Evolutionary conservation across 2,797 vertebrate genomes (phyloP).

Genomic region (Artibeus lituratus): DNA sequence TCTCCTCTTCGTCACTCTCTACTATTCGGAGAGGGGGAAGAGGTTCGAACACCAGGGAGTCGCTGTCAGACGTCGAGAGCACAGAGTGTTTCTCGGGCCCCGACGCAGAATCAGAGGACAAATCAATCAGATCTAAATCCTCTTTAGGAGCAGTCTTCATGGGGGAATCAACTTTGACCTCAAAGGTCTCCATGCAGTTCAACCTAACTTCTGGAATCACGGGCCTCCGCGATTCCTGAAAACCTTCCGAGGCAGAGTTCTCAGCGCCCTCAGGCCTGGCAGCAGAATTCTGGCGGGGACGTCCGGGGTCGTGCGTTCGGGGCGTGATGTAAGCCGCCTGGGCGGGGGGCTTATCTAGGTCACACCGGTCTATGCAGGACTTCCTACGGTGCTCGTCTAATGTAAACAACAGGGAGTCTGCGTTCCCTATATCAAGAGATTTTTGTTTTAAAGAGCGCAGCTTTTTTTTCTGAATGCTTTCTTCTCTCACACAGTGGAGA

Average conservation of each 20-base stretch:
- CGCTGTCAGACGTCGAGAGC: slow-evolving; percentile 95
- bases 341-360: slow-evolving; percentile 86
- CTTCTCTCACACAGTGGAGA: slow-evolving; percentile 95
- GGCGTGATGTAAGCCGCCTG: slow-evolving; percentile 78
- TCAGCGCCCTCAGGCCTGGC: slow-evolving; percentile 80
- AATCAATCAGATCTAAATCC: slow-evolving; percentile 95
- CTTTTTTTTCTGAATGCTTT: slow-evolving; percentile 95
- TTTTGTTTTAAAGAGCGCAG: slow-evolving; percentile 99
- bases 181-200: slow-evolving; percentile 97
- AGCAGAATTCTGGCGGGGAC: slow-evolving; percentile 81
- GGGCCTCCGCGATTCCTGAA: slow-evolving; percentile 84
- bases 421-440: slow-evolving; percentile 98
- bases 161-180: slow-evolving; percentile 89
- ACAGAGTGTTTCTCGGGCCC: slow-evolving; percentile 95
- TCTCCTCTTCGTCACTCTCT: slow-evolving; percentile 96
- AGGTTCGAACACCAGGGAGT: slow-evolving; percentile 96
- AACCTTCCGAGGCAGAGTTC: slow-evolving; percentile 77
- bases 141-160: slow-evolving; percentile 85
- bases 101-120: slow-evolving; percentile 96
- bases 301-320: slow-evolving; percentile 79
- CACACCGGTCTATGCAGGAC: slow-evolving; percentile 97
- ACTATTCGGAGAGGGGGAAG: slow-evolving; percentile 96
- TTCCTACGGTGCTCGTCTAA: slow-evolving; percentile 97
- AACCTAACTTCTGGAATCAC: slow-evolving; percentile 97
- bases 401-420: slow-evolving; percentile 96